A percentile compares a stretch with the other conserved stretches of the same genome.
Evolutionary conservation across 2,797 vertebrate genomes (phyloP).

Genomic region (Xiphorhynchus erythropygius): DNA sequence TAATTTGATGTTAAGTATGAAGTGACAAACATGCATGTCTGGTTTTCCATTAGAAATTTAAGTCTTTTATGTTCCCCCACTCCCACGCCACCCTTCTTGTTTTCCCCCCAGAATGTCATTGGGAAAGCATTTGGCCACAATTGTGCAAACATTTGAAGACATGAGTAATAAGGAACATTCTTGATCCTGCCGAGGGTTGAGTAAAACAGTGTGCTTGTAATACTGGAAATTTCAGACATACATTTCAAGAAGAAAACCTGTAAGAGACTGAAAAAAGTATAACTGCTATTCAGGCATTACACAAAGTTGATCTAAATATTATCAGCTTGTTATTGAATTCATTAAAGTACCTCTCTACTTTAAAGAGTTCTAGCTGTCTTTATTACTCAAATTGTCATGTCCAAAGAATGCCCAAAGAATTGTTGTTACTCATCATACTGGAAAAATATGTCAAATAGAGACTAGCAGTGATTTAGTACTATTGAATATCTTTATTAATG

Average conservation of each 20-base stretch:
- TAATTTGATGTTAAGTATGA: not conserved
- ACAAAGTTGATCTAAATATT: not conserved
- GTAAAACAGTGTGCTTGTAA: not conserved
- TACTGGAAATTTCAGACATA: not conserved
- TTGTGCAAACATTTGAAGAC: not conserved
- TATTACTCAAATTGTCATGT: not conserved
- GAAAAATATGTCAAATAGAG: not conserved
- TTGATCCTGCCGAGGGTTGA: not conserved
- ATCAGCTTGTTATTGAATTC: not conserved
- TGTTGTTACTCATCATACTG: not conserved
- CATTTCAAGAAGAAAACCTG: not conserved
- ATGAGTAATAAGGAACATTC: not conserved
- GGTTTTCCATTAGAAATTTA: not conserved
- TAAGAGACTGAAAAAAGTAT: not conserved
- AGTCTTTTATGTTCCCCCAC: rapidly evolving
- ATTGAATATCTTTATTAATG: not conserved
- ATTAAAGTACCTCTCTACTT: not conserved
- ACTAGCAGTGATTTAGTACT: not conserved
- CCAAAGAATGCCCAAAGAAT: not conserved
- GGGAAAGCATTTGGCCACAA: not conserved
- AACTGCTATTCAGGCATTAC: not conserved
- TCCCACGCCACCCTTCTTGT: too few relatives aligned
- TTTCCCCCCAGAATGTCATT: not conserved
- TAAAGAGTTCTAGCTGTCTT: not conserved
- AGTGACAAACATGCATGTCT: not conserved